Conservation (phyloP, 1,140 invertebrate genomes). For the Myzus persicae region DNA sequence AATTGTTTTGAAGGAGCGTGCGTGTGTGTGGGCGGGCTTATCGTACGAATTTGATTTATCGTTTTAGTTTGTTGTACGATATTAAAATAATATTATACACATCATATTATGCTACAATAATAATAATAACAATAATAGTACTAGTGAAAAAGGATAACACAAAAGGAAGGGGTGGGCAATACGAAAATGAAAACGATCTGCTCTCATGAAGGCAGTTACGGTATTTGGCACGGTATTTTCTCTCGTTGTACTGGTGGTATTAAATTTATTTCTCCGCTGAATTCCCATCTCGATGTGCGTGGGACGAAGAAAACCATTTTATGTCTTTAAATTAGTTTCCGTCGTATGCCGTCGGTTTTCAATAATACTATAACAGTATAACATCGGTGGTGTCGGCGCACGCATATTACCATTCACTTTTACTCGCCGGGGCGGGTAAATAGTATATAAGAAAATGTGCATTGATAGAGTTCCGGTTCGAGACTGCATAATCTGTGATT, state of each 20-base stretch:
- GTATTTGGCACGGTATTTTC: constrained; percentile 53
- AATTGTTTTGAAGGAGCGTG: not conserved
- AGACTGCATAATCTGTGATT: not conserved
- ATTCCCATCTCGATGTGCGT: not conserved
- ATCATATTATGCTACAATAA: not conserved
- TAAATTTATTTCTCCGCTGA: not conserved
- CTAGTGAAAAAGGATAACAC: not conserved
- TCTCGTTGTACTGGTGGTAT: not conserved
- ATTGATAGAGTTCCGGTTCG: not conserved
- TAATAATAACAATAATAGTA: not conserved
- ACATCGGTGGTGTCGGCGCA: not conserved
- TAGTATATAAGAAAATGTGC: not conserved
- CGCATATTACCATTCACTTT: not conserved
- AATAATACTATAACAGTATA: not conserved
- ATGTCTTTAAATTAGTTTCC: not conserved
- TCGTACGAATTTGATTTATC: not conserved
- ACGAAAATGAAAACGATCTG: constrained; percentile 31
- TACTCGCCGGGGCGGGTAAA: not conserved
- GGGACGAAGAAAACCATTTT: not conserved
- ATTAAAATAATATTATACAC: not conserved
- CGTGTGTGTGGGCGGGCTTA: not conserved
- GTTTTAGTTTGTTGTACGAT: not conserved
- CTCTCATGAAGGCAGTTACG: not conserved
- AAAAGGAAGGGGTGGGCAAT: not conserved
- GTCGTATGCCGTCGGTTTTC: not conserved